phyloP scores from a whole-genome alignment of 2,888 invertebrate genomes.

The Smittia aterrima region DNA sequence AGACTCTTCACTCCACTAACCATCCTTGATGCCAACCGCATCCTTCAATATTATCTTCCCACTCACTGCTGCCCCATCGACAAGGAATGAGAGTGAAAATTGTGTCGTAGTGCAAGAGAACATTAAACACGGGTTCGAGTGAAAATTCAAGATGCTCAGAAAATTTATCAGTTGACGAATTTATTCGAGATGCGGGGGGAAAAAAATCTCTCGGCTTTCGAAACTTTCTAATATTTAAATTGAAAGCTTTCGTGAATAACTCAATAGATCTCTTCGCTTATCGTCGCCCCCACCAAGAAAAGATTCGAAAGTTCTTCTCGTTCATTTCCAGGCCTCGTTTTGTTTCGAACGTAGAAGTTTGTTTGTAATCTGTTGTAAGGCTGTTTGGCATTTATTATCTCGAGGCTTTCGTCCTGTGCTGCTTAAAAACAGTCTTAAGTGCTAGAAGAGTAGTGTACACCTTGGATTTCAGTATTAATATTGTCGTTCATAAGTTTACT shows the following conservation, averaged over 20 bases:
- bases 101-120: not conserved
- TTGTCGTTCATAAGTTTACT: not conserved
- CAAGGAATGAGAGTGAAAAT: not conserved
- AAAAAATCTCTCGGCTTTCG: not conserved
- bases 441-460: not conserved
- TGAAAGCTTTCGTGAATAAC: conserved; percentile 15
- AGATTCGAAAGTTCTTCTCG: not conserved
- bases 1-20: not conserved
- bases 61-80: not conserved
- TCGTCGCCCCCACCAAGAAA: not conserved
- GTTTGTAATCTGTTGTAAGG: conserved; percentile 28
- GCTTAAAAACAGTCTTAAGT: not conserved
- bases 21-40: not conserved
- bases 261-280: conserved; percentile 13
- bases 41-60: too few relatives aligned
- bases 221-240: conserved; percentile 11
- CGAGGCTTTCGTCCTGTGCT: conserved; percentile 1
- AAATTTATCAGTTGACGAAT: not conserved
- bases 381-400: conserved; percentile 21
- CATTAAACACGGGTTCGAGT: not conserved
- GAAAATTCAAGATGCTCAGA: not conserved
- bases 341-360: conserved; percentile 2
- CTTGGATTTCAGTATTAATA: not conserved
- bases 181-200: not conserved
- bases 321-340: too few relatives aligned